Evolutionary conservation across 2,888 invertebrate genomes (phyloP), one percentile per base, ranked within the genome.

Genomic region (Pyralis farinalis): DNA sequence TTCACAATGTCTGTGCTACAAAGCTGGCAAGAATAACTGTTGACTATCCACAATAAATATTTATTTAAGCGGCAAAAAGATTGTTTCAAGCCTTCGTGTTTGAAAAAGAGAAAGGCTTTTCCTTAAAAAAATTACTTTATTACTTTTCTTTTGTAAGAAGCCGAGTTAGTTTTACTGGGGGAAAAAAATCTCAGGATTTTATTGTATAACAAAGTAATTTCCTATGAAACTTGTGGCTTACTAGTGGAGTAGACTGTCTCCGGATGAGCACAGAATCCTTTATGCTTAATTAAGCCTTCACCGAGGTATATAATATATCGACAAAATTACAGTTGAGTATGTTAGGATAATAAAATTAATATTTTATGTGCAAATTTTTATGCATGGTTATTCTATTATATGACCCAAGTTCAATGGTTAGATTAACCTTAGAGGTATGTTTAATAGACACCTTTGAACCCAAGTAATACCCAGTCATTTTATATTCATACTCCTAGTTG

Each of bases 41-140:
- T 64, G 63, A 61, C 63, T 71, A 50, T 55, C 37, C 43, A 51
- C 54, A 54, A 59, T 64, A 71, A 71, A 71, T 71, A 70, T 71
- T 74, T 73, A 63, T 62, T 55, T 58, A 51, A 55, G 65, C 50
- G 61, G 62, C 51, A 44, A 55, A 58, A 54, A 60, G 43, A 66
- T 63, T 63, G 61, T 69, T 63, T 61, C 53, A 61, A 63, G 55
- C 56, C 51, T 62, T 54, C 47, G 46, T 40, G 39, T 69, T 66
- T 61, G 54, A 55, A 49, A 46, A 57, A 52, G 48, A 42, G 54
- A 31, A 35, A 37, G 43, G 44, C 38, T 42, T 48, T 57, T 53
- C 49, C 4, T 16, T 16, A n/a, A n/a, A n/a, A 44, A 55, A 58
- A 7, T 51, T 48, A 47, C 54, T 58, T 60, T 61, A 53, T 47